Evolutionary conservation across 2,888 invertebrate species (phyloP).

Genomic region (Harmothoe impar): DNA sequence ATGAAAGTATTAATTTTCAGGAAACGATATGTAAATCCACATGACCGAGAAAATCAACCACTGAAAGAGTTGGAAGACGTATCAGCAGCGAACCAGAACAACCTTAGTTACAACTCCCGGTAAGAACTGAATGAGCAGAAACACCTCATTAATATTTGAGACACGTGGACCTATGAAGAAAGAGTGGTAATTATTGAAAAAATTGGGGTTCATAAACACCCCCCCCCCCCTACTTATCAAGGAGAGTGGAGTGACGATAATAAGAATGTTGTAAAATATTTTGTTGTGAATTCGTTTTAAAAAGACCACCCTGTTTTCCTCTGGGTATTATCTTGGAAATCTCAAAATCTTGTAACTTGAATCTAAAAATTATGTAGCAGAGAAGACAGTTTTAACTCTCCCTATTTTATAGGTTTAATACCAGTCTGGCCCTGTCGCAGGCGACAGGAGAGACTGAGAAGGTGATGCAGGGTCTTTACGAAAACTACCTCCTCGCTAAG

Average conservation of each 20-base stretch:
- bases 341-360: no score
- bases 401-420: conserved; percentile 80
- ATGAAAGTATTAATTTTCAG: conserved; percentile 57
- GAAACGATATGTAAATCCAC: conserved; percentile 72
- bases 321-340: no score
- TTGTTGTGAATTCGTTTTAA: no score
- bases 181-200: no score
- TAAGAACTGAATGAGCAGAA: no score
- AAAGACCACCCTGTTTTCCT: no score
- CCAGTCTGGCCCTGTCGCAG: conserved; percentile 87
- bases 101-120: conserved; percentile 69
- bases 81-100: conserved; percentile 68
- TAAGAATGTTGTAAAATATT: no score
- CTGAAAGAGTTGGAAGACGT: conserved; percentile 66
- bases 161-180: no score
- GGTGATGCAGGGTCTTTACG: conserved; percentile 91
- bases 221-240: no score
- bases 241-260: no score
- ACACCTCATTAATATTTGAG: no score
- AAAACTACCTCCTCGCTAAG: conserved; percentile 89
- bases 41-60: conserved; percentile 73
- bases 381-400: not conserved
- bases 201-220: no score
- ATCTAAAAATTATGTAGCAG: conserved; percentile 68
- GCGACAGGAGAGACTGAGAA: conserved; percentile 92